Base-by-base conservation (phyloP, 1,140 invertebrate genomes). In the Monomorium pharaonis region DNA sequence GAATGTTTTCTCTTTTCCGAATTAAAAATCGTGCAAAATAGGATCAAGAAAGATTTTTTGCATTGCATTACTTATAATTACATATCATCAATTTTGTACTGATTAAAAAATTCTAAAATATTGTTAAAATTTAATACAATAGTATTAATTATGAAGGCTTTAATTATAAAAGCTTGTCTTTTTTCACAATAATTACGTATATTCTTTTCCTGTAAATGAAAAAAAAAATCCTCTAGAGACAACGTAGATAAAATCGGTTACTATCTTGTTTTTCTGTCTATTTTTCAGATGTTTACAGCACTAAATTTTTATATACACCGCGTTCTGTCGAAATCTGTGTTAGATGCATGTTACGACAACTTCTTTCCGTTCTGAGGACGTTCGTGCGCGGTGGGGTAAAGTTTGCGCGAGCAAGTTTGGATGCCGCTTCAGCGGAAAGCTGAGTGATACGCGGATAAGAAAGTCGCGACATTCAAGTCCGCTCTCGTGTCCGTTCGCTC, bases 271-370 rank as follows among this genome's bases (percentile, higher is more conserved):
- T 37, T 51, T 9, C 30, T 49, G 21, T 24, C n/a, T 5, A 49
- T 16, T 87, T 84, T 76, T 21, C 21, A 16, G 51, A 21, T 54
- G 56, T 49, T 85, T 37, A 12, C 30, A 37, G n/a, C 6, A 6
- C 47, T 27, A 30, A 42, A 74, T 88, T 85, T 88, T 87, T 60
- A 80, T 60, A 60, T 51, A 78, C 21, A 84, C 30, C 10, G 7
- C 21, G 27, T 72, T 42, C 42, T 1, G 33, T 33, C 67, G 63
- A 80, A 70, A 81, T 81, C 24, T 37, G 18, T 81, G 24, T n/a
- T 30, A 42, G 33, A 72, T 37, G n/a, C 18, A 72, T 9, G 37
- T 30, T 27, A 14, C 24, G 24, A 44, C 33, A 56, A 58, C 49
- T 54, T 54, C 16, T 24, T 42, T 27, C 9, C 30, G 14, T 81